A percentile compares a stretch with the other conserved stretches of the same genome.
Evolutionary conservation across 1,140 invertebrate genomes (phyloP).

Genomic region (Ceratoteleas bidentatus): DNA sequence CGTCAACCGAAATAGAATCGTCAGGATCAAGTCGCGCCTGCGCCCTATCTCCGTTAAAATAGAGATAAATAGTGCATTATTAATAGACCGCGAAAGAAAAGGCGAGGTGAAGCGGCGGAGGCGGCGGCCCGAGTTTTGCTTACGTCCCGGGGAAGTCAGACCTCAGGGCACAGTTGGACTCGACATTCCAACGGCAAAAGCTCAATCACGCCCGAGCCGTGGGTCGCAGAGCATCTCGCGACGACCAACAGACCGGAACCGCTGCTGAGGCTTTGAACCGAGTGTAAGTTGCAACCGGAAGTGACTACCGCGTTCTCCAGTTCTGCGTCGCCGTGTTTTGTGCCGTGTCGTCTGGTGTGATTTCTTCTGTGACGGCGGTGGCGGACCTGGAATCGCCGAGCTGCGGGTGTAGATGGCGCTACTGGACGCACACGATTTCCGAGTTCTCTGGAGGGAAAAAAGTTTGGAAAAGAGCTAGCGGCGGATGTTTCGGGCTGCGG

Average conservation of each 20-base stretch:
- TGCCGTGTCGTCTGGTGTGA: constrained; percentile 34
- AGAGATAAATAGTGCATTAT: constrained; percentile 71
- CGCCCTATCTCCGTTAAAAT: constrained; percentile 65
- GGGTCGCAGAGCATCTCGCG: constrained; percentile 65
- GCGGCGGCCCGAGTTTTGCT: constrained; percentile 66
- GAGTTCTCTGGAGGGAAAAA: no score
- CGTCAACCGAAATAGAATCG: constrained; percentile 73
- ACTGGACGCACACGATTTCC: no score
- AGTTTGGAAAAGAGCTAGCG: no score
- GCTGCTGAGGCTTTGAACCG: constrained; percentile 42
- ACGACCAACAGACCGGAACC: constrained; percentile 58
- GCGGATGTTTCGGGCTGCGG: no score
- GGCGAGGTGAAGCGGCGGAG: constrained; percentile 61
- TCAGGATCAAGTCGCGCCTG: constrained; percentile 72
- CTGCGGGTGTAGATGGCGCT: no score
- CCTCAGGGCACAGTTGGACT: constrained; percentile 82
- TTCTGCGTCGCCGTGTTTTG: constrained; percentile 32
- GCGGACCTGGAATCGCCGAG: neutral
- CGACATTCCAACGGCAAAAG: constrained; percentile 82
- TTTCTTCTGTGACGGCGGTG: no score
- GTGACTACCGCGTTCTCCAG: constrained; percentile 48
- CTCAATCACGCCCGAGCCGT: no score
- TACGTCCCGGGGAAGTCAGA: constrained; percentile 70
- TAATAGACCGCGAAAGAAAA: constrained; percentile 71
- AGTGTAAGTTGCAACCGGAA: constrained; percentile 59